A percentile compares a stretch with the other conserved stretches of the same genome.
phyloP scores from a whole-genome alignment of 2,888 invertebrate genomes.

The Megalurothrips usitatus region DNA sequence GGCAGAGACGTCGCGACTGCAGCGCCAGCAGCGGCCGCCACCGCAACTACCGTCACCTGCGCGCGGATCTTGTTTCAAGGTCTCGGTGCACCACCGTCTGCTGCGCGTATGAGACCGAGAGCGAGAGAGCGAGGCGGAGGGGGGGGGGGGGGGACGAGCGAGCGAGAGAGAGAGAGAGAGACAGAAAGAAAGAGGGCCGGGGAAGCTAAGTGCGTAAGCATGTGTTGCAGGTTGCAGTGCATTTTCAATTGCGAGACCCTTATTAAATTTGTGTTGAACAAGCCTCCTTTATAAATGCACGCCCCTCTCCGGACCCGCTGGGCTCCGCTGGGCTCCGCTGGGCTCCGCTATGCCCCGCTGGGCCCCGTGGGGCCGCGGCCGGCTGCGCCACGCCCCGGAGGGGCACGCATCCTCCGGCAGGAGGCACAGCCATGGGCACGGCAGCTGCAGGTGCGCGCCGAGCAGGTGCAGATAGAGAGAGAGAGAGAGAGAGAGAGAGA shows the following conservation, averaged over 20 bases:
- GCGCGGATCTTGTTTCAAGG: slow-evolving; percentile 3
- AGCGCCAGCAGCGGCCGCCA: too few relatives aligned
- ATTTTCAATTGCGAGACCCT: not conserved
- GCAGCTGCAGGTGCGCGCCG: too few relatives aligned
- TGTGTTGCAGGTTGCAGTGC: not conserved
- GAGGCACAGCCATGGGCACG: too few relatives aligned
- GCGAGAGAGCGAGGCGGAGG: not conserved
- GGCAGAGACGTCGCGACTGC: too few relatives aligned
- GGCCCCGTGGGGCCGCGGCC: not conserved
- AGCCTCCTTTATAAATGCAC: not conserved
- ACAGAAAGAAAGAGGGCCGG: not conserved
- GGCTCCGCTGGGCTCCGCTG: not conserved
- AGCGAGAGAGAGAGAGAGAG: not conserved
- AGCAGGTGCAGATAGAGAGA: too few relatives aligned
- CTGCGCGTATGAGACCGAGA: not conserved
- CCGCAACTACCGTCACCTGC: too few relatives aligned
- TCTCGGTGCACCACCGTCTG: not conserved
- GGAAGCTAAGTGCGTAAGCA: not conserved
- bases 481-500: too few relatives aligned
- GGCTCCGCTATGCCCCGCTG: not conserved
- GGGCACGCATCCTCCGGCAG: too few relatives aligned
- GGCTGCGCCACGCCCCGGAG: not conserved
- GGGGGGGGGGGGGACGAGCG: not conserved
- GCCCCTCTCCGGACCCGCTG: too few relatives aligned
- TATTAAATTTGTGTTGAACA: not conserved